Conservation (phyloP, 2,113 vertebrate genomes). For the Setophaga kirtlandii region DNA sequence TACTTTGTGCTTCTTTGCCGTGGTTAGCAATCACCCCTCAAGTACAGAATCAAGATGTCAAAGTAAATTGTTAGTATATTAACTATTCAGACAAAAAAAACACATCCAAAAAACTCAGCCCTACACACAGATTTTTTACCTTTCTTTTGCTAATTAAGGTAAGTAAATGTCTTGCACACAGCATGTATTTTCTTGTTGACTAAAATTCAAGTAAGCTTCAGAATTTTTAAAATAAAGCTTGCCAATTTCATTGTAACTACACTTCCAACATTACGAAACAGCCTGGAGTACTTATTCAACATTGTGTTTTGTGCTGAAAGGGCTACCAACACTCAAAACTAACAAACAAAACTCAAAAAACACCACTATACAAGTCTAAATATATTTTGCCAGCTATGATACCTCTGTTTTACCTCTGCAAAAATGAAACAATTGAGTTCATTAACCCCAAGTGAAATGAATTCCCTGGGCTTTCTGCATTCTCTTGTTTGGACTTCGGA, state of each 20-base stretch:
- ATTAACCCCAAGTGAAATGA: conserved; percentile 60
- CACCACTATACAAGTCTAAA: background rate
- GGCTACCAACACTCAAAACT: background rate
- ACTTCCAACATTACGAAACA: background rate
- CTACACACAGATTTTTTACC: background rate
- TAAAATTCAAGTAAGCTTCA: background rate
- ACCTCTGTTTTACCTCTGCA: conserved; percentile 28
- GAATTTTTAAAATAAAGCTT: background rate
- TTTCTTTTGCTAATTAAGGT: background rate
- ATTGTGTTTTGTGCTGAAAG: background rate
- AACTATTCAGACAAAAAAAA: background rate
- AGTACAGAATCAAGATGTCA: background rate
- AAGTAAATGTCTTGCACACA: background rate
- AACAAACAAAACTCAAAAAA: background rate
- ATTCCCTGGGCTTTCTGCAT: conserved; percentile 48
- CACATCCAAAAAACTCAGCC: background rate
- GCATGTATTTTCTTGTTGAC: background rate
- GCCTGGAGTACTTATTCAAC: background rate
- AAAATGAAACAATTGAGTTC: conserved; percentile 40
- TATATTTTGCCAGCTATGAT: background rate
- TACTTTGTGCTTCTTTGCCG: background rate
- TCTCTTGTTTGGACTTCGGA: conserved; percentile 43
- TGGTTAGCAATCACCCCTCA: background rate
- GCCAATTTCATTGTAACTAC: background rate
- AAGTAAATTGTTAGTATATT: background rate